Base-by-base conservation (phyloP, 1,140 invertebrate genomes). In the Sycobia sp. region DNA sequence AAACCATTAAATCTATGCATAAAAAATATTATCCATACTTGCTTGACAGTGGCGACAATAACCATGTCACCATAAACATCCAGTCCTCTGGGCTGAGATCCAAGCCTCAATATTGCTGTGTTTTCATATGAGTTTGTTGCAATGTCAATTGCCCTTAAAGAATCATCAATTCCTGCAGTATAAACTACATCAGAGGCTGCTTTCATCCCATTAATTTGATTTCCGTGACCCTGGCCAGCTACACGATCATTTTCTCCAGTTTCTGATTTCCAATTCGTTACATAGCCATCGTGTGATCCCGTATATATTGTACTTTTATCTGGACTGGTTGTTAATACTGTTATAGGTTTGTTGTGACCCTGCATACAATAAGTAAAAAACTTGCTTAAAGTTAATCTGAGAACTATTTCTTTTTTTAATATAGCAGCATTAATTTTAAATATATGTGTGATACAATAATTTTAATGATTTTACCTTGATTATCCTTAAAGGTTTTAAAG, bases 271-370 rank as follows among this genome's bases (percentile, higher is more conserved):
- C 96, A 99, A 44, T 86, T 86, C 9, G 93, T 95, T 13, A 99
- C 89, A 62, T 88, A 87, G 14, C 95, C 96, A 77, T 98, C 95
- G 69, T 95, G 93, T 69, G 94, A 96, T 5, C 93, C 95, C 0
- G 96, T 98, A 74, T 91, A 98, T 51, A 98, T 88, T 46, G 84
- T 88, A 55, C 83, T 83, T 65, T 88, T 85, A 76, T 96, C 91
- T 46, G 88, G 86, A 71, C 87, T 90, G 10, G 95, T 78, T 1
- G 90, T 87, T 71, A 99, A 83, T n/a, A 94, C 90, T 43, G 96
- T 99, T 58, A 99, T 98, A 8, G 96, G 94, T 78, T 98, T 98
- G 76, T 98, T 99, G 81, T 99, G 97, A 8, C 94, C 97, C 89
- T 91, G 75, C n/a, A 63, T 82, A 58, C 11, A 27, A 39, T 29